Base-by-base conservation (phyloP, 1,140 invertebrate genomes). In the Pogonognathellus flavescens region DNA sequence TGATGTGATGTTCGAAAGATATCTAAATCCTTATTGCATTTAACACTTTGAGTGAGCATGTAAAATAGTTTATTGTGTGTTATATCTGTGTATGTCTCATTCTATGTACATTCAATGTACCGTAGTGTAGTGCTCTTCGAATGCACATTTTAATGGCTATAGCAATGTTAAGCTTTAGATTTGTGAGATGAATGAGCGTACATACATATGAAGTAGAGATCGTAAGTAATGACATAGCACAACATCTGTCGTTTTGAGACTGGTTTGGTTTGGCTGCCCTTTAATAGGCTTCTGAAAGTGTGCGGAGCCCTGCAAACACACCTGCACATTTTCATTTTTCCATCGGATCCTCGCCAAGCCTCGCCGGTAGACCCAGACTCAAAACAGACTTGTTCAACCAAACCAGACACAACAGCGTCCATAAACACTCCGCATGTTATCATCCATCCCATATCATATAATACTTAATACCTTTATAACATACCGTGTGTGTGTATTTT, bases 241-340 rank as follows among this genome's bases (percentile, higher is more conserved):
- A 83, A 84, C 83, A 84, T 84, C 83, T 84, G 83, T 72, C 83
- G 50, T 31, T 76, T 31, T 31, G 18, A 5, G 22, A 66, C 62
- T 50, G 70, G 41, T 50, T 25, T 50, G 70, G 41, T 50, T 76
- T 84, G 62, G 60, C 49, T 84, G 83, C 83, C 83, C 83, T 84
- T 84, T 84, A 66, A 84, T 84, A 84, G 83, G 83, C 83, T 84
- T 84, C 83, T 72, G 55, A 66, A 62, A 60, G 55, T 83, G 82
- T 66, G 41, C 82, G 59, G 55, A 60, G 55, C 82, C 82, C 59
- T 50, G 83, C 59, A 84, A 84, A 84, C 83, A 84, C 83, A 84
- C 83, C 83, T 84, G 83, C 83, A 84, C 83, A 84, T 72, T 84
- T 84, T 31, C 70, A 76, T 76, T 76, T 76, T 50, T 76, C 70